These are phyloP conservation scores for Phalangium opilio DNA, from an alignment of 2,888 invertebrate genomes.

Conservation along the genomic window DNA sequence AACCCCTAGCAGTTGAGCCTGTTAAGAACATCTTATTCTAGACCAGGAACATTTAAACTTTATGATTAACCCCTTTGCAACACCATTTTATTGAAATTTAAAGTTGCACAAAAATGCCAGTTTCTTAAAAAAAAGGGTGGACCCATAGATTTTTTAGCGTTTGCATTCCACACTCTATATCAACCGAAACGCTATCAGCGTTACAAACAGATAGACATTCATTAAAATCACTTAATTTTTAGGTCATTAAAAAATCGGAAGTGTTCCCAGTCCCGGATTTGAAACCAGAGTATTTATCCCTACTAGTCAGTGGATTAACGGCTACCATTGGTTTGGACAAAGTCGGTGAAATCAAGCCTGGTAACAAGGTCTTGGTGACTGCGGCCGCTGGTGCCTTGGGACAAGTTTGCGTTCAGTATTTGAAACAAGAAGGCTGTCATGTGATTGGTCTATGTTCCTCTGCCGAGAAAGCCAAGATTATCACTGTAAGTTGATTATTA, in stretches of 20 bases:
- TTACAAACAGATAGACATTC: too few relatives aligned
- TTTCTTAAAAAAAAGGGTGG: too few relatives aligned
- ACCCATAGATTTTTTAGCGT: too few relatives aligned
- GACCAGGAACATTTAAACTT: too few relatives aligned
- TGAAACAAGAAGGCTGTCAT: conserved; percentile 17
- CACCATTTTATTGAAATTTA: too few relatives aligned
- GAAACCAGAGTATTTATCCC: conserved; percentile 12
- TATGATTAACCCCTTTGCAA: too few relatives aligned
- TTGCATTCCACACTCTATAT: too few relatives aligned
- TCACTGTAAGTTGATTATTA: conserved; percentile 8
- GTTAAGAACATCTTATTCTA: too few relatives aligned
- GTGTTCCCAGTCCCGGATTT: conserved; percentile 7
- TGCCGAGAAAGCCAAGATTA: conserved; percentile 10
- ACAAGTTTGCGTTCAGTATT: conserved; percentile 17
- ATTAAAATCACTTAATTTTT: conserved; percentile 4
- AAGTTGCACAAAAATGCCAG: too few relatives aligned
- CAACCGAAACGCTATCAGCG: too few relatives aligned
- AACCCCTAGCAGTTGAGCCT: too few relatives aligned
- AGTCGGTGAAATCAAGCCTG: conserved; percentile 20
- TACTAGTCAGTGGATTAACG: conserved; percentile 19
- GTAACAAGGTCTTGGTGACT: conserved; percentile 17
- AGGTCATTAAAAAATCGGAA: conserved; percentile 23
- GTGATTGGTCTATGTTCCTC: conserved; percentile 18
- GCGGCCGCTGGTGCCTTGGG: conserved; percentile 20
- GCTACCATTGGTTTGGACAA: conserved; percentile 30